Percentiles rank a stretch among this genome's conserved stretches.
These are phyloP conservation scores for Procambarus virginalis DNA, from an alignment of 1,140 invertebrate genomes.

Conservation along the genomic window DNA sequence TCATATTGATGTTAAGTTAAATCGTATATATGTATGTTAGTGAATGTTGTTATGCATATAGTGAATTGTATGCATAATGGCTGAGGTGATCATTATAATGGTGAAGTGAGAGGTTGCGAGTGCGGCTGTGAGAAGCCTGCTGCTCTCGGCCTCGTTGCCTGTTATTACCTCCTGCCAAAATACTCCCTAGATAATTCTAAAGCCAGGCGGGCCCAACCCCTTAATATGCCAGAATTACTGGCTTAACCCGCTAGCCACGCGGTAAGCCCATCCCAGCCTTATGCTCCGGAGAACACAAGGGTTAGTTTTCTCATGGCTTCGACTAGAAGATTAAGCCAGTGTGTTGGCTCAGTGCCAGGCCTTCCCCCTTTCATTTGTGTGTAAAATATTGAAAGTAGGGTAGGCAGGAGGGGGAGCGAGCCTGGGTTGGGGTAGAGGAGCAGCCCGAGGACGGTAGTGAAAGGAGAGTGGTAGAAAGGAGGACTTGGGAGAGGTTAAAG, in stretches of 20 bases:
- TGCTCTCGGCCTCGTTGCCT: not conserved
- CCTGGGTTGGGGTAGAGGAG: no score
- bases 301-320: not conserved
- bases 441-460: not conserved
- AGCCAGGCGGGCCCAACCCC: conserved; percentile 18
- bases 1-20: no score
- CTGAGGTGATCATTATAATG: no score
- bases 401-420: not conserved
- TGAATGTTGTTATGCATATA: no score
- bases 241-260: not conserved
- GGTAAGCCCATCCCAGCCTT: not conserved
- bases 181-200: conserved; percentile 54
- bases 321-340: not conserved
- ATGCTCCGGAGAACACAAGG: not conserved
- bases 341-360: not conserved
- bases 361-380: conserved; percentile 29
- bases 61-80: no score
- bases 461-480: not conserved
- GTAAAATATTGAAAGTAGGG: conserved; percentile 45
- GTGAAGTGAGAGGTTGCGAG: no score
- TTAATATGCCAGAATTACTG: conserved; percentile 25
- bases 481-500: not conserved
- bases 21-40: no score
- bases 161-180: conserved; percentile 55
- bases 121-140: not conserved